Evolutionary conservation across 2,113 vertebrate genomes (phyloP), one percentile per base, ranked within the genome.

Genomic region (Rhynchopsitta pachyrhyncha): DNA sequence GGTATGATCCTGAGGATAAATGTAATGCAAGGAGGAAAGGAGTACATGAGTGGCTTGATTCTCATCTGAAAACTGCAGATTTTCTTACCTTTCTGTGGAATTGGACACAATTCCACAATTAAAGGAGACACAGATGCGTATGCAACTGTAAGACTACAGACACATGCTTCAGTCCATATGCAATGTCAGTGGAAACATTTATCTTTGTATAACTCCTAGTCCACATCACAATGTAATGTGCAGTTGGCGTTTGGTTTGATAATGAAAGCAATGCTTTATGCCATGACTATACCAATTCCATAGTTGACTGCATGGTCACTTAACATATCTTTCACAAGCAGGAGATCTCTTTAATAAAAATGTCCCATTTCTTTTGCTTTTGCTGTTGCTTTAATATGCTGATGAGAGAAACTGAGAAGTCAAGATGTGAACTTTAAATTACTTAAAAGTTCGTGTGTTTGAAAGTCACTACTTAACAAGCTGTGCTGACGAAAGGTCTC

Each of bases 401-500:
- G 88, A 63, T 76, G 80, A 86, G 29, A 66, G 76, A 87, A 96
- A 90, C 77, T 15, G 37, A 83, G 83, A 62, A 74, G 59, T 50
- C 8, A 11, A 90, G 85, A 42, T 2, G 17, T 46, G 95, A 97
- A 84, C 93, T 89, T 94, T 80, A 87, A 97, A 93, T 92, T 79
- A 86, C 63, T 97, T 89, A 27, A 74, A 97, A 97, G 52, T 86
- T 16, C 3, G 35, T 80, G 82, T 90, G 69, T 91, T 83, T 94
- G 86, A 82, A 97, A 94, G 93, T 95, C 97, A 84, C 75, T 79
- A 11, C 69, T 97, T 91, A 82, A 60, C 94, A 95, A 97, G 74
- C 88, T 11, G 4, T 87, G 91, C 94, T 1, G 69, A 94, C 4
- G 19, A 89, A 97, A 97, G 85, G 76, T 96, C 95, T 97, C 95